Percentiles rank a stretch among this genome's conserved stretches.
Evolutionary conservation across 2,797 vertebrate species (phyloP).

Genomic region (Smutsia temminckii): DNA sequence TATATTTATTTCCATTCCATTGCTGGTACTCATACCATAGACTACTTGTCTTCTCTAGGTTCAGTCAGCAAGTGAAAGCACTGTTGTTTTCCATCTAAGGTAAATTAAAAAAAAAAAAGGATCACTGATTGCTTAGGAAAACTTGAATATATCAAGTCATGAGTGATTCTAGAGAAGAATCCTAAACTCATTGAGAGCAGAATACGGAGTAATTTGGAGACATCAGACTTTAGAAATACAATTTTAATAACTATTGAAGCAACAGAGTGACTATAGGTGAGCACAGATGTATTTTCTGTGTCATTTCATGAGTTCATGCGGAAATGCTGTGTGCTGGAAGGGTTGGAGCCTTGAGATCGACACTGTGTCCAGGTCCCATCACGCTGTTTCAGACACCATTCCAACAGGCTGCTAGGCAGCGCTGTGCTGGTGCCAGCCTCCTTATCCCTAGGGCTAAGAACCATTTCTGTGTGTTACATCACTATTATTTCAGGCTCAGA

Average conservation of each 20-base stretch:
- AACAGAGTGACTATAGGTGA: neutral
- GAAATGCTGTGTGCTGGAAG: neutral
- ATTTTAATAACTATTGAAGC: neutral
- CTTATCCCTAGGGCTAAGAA: neutral
- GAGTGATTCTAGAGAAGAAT: neutral
- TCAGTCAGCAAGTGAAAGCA: neutral
- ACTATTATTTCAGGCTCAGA: neutral
- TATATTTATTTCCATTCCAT: neutral
- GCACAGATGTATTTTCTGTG: neutral
- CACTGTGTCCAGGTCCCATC: neutral
- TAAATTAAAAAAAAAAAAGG: neutral
- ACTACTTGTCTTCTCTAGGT: neutral
- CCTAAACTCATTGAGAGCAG: neutral
- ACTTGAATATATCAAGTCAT: neutral
- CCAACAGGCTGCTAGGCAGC: accelerated
- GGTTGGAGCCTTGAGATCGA: neutral
- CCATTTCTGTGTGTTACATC: neutral
- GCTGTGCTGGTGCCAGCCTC: accelerated
- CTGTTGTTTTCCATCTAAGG: neutral
- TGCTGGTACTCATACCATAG: accelerated
- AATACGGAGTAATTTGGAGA: neutral
- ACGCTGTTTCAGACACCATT: neutral
- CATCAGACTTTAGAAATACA: neutral
- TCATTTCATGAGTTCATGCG: neutral
- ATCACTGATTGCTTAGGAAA: neutral